These are phyloP conservation scores for Mormyrus proboscirostris DNA, from an alignment of 2,797 vertebrate species.

Conservation along the genomic window DNA sequence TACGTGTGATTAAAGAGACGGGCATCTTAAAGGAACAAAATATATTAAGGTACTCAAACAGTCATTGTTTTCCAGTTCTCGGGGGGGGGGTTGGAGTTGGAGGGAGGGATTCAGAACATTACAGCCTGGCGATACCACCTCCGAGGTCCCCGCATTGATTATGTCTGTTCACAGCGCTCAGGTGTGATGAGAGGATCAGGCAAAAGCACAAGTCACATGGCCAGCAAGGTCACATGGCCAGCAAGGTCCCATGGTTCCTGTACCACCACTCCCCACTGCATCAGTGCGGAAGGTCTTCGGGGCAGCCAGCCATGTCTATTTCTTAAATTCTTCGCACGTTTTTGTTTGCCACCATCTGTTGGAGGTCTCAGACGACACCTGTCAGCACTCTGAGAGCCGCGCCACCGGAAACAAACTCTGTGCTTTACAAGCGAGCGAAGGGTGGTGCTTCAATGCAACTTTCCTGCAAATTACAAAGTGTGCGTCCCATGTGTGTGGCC, in stretches of 20 bases:
- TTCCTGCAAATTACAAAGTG: neutral
- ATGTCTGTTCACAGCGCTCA: neutral
- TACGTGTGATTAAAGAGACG: neutral
- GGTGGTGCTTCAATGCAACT: neutral
- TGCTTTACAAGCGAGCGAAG: neutral
- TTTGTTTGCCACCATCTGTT: neutral
- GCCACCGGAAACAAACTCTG: neutral
- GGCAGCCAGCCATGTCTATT: neutral
- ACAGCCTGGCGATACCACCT: neutral
- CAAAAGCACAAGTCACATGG: neutral
- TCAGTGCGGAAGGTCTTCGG: neutral
- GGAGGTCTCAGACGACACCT: neutral
- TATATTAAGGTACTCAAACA: neutral
- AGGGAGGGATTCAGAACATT: neutral
- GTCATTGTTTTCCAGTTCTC: neutral
- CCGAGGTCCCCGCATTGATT: neutral
- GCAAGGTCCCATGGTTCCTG: neutral
- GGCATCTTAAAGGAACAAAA: neutral
- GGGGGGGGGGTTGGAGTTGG: too few species aligned
- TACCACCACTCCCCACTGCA: neutral
- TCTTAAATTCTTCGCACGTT: neutral
- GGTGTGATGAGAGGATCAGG: neutral
- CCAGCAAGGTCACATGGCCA: too few species aligned
- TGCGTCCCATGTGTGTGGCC: neutral
- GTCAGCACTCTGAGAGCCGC: neutral